Evolutionary conservation across 2,113 vertebrate species (phyloP), one percentile per base, ranked within the genome.

Genomic region (Gadus chalcogrammus): DNA sequence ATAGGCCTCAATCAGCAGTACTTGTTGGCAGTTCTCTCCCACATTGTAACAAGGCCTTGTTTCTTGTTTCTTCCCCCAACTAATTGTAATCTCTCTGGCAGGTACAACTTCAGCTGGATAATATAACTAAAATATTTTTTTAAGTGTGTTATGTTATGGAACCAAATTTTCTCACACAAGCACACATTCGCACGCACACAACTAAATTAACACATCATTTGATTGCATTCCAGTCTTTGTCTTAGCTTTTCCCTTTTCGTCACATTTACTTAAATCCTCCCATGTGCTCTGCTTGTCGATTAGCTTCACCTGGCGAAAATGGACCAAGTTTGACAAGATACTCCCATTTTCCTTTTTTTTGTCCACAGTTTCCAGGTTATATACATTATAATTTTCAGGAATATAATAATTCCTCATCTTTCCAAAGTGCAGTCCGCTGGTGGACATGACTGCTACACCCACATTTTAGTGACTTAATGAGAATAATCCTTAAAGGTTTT

Each of bases 11-110:
- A 85, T 88, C 87, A 90, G 88, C 90, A 89, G 87, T 88, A 87
- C 85, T 88, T 87, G 88, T 92, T 92, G 91, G 91, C 91, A 93
- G 91, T 90, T 91, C 88, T 89, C 89, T 89, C 89, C 89, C 84
- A 89, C 84, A 73, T 81, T 88, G 88, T 90, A 90, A 91, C 89
- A 84, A 87, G 82, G 79, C 77, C 75, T 88, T 75, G 81, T 80
- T 22, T 22, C 12, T 65, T 61, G 75, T 65, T 70, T 67, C 72
- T 73, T 74, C 74, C 63, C 52, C 58, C 68, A 73, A 74, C 64
- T 74, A 69, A 79, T 83, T 73, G 76, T 91, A 92, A 93, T 92
- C 91, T 92, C 91, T 92, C 89, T 85, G 90, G 90, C 91, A 91
- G 82, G 86, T 89, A 80, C 84, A 87, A 87, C 84, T 90, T 81